These are phyloP conservation scores for Falco concolor DNA, from an alignment of 2,797 vertebrate genomes.

Conservation along the genomic window DNA sequence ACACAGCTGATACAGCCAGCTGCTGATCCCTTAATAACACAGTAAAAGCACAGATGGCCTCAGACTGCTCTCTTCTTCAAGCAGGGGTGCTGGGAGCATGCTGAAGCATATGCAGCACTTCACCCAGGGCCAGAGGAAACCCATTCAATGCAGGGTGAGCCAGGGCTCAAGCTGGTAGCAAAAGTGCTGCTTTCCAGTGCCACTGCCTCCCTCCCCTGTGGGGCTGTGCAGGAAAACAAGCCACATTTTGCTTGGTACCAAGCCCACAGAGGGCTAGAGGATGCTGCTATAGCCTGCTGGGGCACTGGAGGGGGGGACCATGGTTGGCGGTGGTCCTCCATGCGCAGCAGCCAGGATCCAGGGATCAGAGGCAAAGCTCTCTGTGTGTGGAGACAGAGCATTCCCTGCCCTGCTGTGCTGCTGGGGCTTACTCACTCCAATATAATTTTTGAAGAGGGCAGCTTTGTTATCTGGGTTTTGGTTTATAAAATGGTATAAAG, in stretches of 20 bases:
- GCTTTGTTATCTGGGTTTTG: background rate
- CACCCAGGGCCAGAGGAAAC: background rate
- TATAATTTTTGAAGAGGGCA: background rate
- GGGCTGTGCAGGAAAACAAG: background rate
- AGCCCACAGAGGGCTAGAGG: background rate
- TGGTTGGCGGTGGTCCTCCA: background rate
- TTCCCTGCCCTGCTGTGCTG: background rate
- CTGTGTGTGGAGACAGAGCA: fast-evolving
- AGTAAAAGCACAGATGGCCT: slow-evolving; percentile 3
- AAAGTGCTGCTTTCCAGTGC: background rate
- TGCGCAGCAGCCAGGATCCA: background rate
- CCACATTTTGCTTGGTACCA: background rate
- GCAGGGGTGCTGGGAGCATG: background rate
- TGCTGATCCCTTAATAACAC: background rate
- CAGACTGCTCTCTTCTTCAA: background rate
- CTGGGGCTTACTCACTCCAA: background rate
- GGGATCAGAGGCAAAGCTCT: background rate
- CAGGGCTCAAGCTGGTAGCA: background rate
- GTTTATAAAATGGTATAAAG: background rate
- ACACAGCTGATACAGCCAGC: background rate
- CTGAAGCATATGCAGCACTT: background rate
- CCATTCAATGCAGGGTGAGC: fast-evolving
- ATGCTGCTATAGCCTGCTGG: background rate
- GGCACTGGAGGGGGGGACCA: background rate
- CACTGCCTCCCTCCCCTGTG: fast-evolving